Evolutionary conservation across 2,797 vertebrate genomes (phyloP), one percentile per base, ranked within the genome.

Genomic region (Megalops cyprinoides): DNA sequence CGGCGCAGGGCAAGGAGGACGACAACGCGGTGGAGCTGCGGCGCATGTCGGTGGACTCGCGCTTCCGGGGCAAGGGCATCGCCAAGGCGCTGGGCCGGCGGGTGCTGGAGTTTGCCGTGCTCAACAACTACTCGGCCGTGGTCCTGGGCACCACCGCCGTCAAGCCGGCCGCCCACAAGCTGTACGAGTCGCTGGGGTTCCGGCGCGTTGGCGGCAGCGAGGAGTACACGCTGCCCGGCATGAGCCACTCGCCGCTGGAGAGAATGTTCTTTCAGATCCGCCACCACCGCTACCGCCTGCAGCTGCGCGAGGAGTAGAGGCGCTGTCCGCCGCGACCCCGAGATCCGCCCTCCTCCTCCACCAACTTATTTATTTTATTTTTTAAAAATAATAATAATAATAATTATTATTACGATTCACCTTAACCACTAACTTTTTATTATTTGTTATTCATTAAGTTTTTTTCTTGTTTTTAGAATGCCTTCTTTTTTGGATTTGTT

Each of bases 251-350:
- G 79, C 91, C 93, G 82, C 92, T 97, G 81, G 97, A 99, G 95
- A 96, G 95, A 94, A 95, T 99, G 91, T 99, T 99, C 94, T 99
- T 99, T 94, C 98, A 99, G 96, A 95, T 99, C 89, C 98, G 98
- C 90, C 97, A 99, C 92, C 97, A 97, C 92, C 97, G 96, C 91
- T 99, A 99, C 94, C 96, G 96, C 93, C 93, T 99, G 93, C 97
- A 99, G 95, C 96, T 99, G 87, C 96, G 96, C 48, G 98, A 99
- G 93, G 98, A 99, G 96, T 99, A 76, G 96, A 97, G 87, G 86
- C 83, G 80, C 39, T 87, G 81, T 37, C 67, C 81, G 78, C 81
- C 82, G 84, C n/a, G n/a, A n/a, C n/a, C 86, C 89, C 91, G 80
- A 37, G 81, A 84, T 84, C 28, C 71, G 74, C 90, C 89, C 88